Evolutionary conservation across 2,888 invertebrate species (phyloP).

Genomic region (Lottia scabra): DNA sequence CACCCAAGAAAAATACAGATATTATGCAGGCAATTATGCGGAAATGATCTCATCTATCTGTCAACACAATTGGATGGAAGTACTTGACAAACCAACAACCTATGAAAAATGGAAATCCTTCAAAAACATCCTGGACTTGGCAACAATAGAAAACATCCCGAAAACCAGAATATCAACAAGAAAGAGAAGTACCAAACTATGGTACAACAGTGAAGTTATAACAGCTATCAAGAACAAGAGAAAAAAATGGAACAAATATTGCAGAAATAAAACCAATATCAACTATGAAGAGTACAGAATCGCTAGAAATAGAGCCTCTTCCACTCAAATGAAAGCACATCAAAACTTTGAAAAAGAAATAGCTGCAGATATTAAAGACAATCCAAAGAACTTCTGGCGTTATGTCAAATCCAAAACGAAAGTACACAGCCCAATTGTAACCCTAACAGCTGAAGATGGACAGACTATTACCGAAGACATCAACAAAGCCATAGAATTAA

Average conservation of each 20-base stretch:
- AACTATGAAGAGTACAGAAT: not conserved
- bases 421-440: not conserved
- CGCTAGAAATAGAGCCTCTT: not conserved
- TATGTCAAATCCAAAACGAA: not conserved
- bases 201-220: not conserved
- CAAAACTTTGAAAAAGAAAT: not conserved
- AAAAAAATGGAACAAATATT: not conserved
- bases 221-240: not conserved
- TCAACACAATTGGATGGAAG: too few relatives aligned
- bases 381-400: not conserved
- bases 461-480: not conserved
- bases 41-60: not conserved
- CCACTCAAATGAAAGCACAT: too few relatives aligned
- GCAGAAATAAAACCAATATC: not conserved
- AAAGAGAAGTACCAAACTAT: not conserved
- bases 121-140: not conserved
- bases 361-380: not conserved
- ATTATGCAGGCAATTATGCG: not conserved
- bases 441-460: not conserved
- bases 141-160: not conserved
- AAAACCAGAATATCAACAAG: not conserved
- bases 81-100: too few relatives aligned
- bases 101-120: too few relatives aligned
- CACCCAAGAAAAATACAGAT: not conserved
- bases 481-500: conserved; percentile 10